Percentiles rank a stretch among this genome's conserved stretches.
phyloP scores from a whole-genome alignment of 2,888 invertebrate species.

The Halocaridina rubra region DNA sequence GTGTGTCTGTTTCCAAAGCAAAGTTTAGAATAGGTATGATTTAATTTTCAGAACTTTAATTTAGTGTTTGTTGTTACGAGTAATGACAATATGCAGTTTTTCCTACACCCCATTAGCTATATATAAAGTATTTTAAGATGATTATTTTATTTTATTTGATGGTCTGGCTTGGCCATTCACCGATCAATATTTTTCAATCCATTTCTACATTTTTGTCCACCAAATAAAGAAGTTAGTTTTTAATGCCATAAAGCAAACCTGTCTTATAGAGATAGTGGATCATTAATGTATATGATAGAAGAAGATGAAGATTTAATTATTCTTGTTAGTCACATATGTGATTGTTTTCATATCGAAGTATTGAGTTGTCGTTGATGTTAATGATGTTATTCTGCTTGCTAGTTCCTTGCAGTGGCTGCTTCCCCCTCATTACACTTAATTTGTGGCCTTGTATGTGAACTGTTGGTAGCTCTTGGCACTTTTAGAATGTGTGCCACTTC shows the following conservation, averaged over 20 bases:
- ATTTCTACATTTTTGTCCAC: background rate
- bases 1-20: too few species aligned
- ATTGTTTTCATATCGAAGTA: slow-evolving; percentile 11
- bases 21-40: too few species aligned
- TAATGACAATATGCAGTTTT: too few species aligned
- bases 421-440: slow-evolving; percentile 48
- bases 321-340: slow-evolving; percentile 15
- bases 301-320: slow-evolving; percentile 31
- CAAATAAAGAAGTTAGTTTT: background rate
- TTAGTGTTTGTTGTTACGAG: too few species aligned
- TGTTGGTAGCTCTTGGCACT: slow-evolving; percentile 43
- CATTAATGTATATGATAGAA: slow-evolving; percentile 37
- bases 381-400: slow-evolving; percentile 44
- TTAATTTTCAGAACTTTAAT: too few species aligned
- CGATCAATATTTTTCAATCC: slow-evolving; percentile 27
- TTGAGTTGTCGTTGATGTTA: slow-evolving; percentile 50
- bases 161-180: slow-evolving; percentile 5
- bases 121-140: background rate
- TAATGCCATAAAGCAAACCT: background rate
- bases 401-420: slow-evolving; percentile 52
- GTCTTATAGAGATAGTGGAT: background rate
- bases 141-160: background rate
- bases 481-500: slow-evolving; percentile 30
- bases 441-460: slow-evolving; percentile 56
- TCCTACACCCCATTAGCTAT: too few species aligned